Evolutionary conservation across 2,113 vertebrate species (phyloP).

Genomic region (Chiloscyllium plagiosum): DNA sequence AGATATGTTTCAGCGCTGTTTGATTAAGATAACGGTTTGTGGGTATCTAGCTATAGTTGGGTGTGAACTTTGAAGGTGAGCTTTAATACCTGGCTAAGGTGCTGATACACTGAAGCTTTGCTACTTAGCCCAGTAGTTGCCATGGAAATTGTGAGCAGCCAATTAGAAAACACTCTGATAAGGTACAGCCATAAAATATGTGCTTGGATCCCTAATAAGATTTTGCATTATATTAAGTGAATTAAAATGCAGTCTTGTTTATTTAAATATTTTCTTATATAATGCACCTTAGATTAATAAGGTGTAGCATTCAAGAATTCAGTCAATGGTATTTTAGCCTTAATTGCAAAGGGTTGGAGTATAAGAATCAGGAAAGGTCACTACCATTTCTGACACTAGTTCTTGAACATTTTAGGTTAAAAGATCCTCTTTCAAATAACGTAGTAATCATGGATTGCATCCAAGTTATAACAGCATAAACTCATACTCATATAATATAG

Average conservation of each 20-base stretch:
- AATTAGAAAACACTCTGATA: background rate
- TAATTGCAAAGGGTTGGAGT: background rate
- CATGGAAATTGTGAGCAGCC: slow-evolving; percentile 9
- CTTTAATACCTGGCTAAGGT: background rate
- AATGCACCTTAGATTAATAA: background rate
- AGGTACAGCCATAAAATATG: background rate
- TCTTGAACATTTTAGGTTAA: background rate
- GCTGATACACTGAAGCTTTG: background rate
- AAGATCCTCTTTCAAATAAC: background rate
- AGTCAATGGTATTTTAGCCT: background rate
- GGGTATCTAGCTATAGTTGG: background rate
- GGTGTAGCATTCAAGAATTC: background rate
- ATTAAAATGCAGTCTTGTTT: background rate
- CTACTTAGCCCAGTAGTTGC: background rate
- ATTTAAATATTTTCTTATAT: background rate
- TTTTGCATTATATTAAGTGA: background rate
- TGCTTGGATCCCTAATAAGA: background rate
- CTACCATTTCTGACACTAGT: background rate
- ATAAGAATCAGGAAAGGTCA: background rate
- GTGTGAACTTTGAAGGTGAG: background rate
- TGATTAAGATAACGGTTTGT: background rate
- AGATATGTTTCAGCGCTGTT: background rate
- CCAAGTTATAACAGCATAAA: background rate
- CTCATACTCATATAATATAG: background rate
- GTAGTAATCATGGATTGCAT: background rate